Evolutionary conservation across 2,888 invertebrate species (phyloP), one percentile per base, ranked within the genome.

Genomic region (Nomada fabriciana): DNA sequence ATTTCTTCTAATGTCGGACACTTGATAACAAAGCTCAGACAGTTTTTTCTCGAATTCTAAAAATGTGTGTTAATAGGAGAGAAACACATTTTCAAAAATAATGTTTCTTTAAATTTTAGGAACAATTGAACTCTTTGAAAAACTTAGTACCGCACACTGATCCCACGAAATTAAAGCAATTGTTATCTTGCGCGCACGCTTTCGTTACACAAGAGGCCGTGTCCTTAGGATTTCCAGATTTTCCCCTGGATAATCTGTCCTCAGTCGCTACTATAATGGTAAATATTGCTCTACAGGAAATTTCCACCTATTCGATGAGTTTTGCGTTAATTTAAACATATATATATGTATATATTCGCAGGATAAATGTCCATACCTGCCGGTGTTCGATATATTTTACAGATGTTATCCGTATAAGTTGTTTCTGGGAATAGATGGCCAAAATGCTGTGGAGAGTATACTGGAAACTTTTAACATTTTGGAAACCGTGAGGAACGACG

Each of bases 401-500:
- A 95, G 97, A 52, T 94, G 98, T 0, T 99, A 99, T 93, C 99
- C 99, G 0, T 97, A 97, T 92, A 96, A 96, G 87, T 94, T 96
- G 2, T 97, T 98, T 92, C 94, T 98, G 72, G 95, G 95, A n/a
- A 95, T 96, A 90, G 98, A 98, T 67, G 97, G 97, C 42, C 95
- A 95, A 68, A 95, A 95, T 72, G 96, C 97, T 20, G 96, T 98
- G 0, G 95, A 96, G 90, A 95, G 95, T 23, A 95, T 98, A 0
- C 93, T 98, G 23, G 94, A 95, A 13, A 96, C 96, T 20, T 95
- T 98, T 50, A 95, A 95, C 60, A 94, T 96, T 59, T 67, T 89
- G 29, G 63, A 79, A 47, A 7, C 57, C 23, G 68, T 20, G n/a
- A 25, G 67, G 7, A 69, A 79, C 25, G 47, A 70, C 74, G 68